Base-by-base conservation (phyloP, 2,797 vertebrate genomes). In the Erethizon dorsatum region DNA sequence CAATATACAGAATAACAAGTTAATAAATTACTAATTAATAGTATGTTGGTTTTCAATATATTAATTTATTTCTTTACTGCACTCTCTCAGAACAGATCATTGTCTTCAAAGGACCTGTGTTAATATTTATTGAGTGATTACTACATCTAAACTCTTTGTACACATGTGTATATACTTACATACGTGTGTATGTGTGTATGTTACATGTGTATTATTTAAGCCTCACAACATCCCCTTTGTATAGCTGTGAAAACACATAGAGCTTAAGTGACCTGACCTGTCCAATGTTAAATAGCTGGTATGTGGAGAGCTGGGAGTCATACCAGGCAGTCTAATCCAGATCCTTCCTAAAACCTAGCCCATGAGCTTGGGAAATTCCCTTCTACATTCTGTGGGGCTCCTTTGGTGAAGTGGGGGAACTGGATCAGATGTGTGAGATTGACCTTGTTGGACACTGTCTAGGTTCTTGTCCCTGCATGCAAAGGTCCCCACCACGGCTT, bases 11-110 rank as follows among this genome's bases (percentile, higher is more conserved):
- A 31, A 37, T 56, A 28, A 50, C 45, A 77, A 47, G 45, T 17
- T 77, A 50, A 61, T 56, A 47, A 47, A 63, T 67, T 67, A 82
- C 37, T 89, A 94, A 93, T 52, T 89, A 89, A 52, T 15, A 71
- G 33, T 6, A 75, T 87, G 22, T 56, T 92, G 24, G 45, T 18
- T 95, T 96, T 87, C 24, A 84, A 67, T 61, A 91, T 77, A 63
- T 54, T 97, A 63, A 83, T 57, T 50, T 45, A 78, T 82, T 82
- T 91, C 26, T 91, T 94, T 96, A 82, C 71, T 83, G 71, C 93
- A 78, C 56, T 59, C 20, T 22, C 33, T 92, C 83, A 83, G 17
- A 86, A 50, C 6, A 31, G 45, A 86, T 50, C 71, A 69, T 9
- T 80, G 24, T n/a, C 86, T 61, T 47, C 52, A 56, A 96, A 85